Conservation (phyloP, 1,140 invertebrate genomes). For the Drosophila leontia region DNA sequence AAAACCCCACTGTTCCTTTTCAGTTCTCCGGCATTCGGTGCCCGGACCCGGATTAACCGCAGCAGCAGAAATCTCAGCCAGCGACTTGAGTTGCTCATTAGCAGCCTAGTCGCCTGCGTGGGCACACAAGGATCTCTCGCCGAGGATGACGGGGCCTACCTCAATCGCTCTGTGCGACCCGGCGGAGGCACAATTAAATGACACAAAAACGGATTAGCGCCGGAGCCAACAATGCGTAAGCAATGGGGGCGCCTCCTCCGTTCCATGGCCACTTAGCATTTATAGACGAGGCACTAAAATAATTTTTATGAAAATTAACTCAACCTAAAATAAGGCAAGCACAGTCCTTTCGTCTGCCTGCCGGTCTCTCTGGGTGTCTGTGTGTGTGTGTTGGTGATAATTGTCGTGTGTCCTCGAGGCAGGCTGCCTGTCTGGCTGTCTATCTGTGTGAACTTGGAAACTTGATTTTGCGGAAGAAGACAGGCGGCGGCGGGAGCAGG, state of each 20-base stretch:
- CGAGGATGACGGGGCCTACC: conserved; percentile 30
- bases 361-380: neutral
- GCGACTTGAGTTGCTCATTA: conserved; percentile 57
- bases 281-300: conserved; percentile 66
- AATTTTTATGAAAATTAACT: conserved; percentile 78
- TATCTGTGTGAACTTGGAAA: conserved; percentile 78
- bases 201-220: conserved; percentile 58
- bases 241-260: conserved; percentile 18
- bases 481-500: conserved; percentile 33
- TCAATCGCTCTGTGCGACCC: conserved; percentile 20
- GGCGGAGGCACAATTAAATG: conserved; percentile 43
- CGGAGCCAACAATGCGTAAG: conserved; percentile 64
- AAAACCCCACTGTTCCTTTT: conserved; percentile 8
- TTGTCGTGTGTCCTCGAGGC: conserved; percentile 58
- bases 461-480: conserved; percentile 76
- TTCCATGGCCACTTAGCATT: conserved; percentile 46
- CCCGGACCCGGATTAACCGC: conserved; percentile 29
- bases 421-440: conserved; percentile 27
- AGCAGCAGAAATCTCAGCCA: conserved; percentile 6
- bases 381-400: conserved; percentile 52
- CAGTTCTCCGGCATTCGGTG: neutral
- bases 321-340: conserved; percentile 52
- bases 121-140: conserved; percentile 27
- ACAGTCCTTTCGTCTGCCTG: conserved; percentile 6
- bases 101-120: conserved; percentile 54